phyloP scores from a whole-genome alignment of 2,113 vertebrate species.

The Isurus oxyrinchus region DNA sequence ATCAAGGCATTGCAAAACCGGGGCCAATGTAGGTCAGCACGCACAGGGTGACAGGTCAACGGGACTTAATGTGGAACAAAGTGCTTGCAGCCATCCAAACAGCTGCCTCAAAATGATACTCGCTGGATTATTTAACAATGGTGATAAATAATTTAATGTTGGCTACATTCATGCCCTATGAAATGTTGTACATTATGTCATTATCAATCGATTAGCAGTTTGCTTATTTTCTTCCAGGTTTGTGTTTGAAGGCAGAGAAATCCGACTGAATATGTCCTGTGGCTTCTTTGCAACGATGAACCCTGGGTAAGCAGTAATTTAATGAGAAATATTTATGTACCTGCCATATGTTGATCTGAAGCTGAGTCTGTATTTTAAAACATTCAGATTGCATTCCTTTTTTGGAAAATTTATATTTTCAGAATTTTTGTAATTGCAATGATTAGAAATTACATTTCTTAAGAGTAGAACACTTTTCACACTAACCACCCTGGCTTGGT shows the following conservation, averaged over 20 bases:
- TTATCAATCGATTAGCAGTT: background rate
- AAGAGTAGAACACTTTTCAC: background rate
- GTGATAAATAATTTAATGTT: background rate
- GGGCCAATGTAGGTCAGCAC: too few species aligned
- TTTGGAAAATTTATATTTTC: background rate
- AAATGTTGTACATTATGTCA: background rate
- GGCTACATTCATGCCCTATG: background rate
- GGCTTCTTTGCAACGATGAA: conserved; percentile 58
- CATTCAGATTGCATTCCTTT: background rate
- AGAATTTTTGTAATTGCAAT: background rate
- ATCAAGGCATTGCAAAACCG: too few species aligned
- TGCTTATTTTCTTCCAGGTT: conserved; percentile 48
- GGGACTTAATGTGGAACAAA: background rate
- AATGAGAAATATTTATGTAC: background rate
- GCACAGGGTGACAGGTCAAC: background rate
- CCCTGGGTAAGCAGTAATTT: conserved; percentile 48
- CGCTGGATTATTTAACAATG: background rate
- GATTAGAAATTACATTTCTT: background rate
- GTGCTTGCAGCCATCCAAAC: background rate
- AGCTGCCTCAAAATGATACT: background rate
- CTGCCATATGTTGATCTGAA: background rate
- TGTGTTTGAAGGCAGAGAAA: conserved; percentile 55
- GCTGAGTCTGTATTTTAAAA: background rate
- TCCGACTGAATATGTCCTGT: conserved; percentile 54
- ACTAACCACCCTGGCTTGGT: background rate